Evolutionary conservation across 2,888 invertebrate species (phyloP), one percentile per base, ranked within the genome.

Genomic region (Asteroscopus sphinx): DNA sequence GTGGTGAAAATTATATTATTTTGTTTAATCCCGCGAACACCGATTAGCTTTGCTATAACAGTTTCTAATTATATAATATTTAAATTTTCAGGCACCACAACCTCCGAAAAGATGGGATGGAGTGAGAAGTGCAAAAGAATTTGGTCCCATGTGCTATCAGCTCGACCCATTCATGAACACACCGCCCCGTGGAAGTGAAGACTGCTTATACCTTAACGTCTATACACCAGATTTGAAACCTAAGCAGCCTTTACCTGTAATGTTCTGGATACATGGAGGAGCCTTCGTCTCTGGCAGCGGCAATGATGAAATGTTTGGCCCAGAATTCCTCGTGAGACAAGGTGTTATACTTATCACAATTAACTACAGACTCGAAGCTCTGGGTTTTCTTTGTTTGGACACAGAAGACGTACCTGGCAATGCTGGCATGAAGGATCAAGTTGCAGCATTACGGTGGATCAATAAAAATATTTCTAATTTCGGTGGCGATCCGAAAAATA

Each of bases 251-350:
- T 36, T 85, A 12, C 81, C 89, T 1, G 89, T 90, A 0, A 87
- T 89, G 87, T 73, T 90, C 1, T 89, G 72, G 37, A 83, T 89
- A 4, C 88, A 89, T 21, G 88, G 89, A 8, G 89, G 89, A 4
- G 85, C 71, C 2, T 85, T 77, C 36, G 68, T 64, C 26, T 68
- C 76, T 3, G 89, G 88, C 0, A 86, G 85, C 1, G 88, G 89
- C 11, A 78, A 88, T 35, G 82, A 79, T 6, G 75, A 80, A 12
- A 7, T 66, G 3, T 83, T 79, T 44, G 86, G 83, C 1, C 89
- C 90, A 2, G 84, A 89, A 52, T 88, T 85, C 51, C 74, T 90
- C 3, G 61, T 89, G 2, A 64, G 77, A 8, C 68, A 86, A 33
- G 81, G 70, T 8, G 81, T 90, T 0, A 67, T 90, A 7, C 45